Conservation (phyloP, 2,113 vertebrate genomes). For the Malurus elegans region DNA sequence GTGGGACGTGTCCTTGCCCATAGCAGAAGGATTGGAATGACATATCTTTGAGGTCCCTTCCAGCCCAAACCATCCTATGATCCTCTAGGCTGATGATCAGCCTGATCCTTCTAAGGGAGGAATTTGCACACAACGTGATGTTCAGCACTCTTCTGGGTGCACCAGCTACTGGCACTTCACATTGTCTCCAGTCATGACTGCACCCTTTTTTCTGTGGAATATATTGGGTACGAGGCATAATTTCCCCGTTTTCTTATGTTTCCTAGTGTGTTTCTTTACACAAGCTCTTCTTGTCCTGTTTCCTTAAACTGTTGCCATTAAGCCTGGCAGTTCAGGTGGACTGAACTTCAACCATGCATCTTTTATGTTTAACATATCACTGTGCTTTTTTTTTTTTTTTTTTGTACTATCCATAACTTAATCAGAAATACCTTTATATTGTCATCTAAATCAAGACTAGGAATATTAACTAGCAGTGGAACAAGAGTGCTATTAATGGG, state of each 20-base stretch:
- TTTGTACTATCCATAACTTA: background rate
- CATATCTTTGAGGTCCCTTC: background rate
- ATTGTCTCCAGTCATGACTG: background rate
- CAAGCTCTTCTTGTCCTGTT: background rate
- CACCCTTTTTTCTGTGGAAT: accelerated
- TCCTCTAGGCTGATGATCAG: background rate
- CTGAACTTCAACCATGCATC: background rate
- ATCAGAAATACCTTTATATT: constrained; percentile 9
- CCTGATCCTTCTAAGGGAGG: background rate
- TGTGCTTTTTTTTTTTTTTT: background rate
- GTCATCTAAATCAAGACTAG: constrained; percentile 4
- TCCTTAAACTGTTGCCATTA: background rate
- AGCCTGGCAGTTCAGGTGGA: background rate
- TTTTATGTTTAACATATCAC: background rate
- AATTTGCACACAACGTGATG: accelerated
- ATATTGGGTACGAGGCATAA: background rate
- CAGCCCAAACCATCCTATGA: background rate
- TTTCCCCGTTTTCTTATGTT: background rate
- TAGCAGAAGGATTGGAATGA: background rate
- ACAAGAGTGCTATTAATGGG: background rate
- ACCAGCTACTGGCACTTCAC: background rate
- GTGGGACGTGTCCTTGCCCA: background rate
- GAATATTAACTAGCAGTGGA: constrained; percentile 18
- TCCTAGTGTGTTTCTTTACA: background rate
- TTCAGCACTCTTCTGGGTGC: background rate